phyloP scores from a whole-genome alignment of 1,140 invertebrate species.

The Drosophila pachea region DNA sequence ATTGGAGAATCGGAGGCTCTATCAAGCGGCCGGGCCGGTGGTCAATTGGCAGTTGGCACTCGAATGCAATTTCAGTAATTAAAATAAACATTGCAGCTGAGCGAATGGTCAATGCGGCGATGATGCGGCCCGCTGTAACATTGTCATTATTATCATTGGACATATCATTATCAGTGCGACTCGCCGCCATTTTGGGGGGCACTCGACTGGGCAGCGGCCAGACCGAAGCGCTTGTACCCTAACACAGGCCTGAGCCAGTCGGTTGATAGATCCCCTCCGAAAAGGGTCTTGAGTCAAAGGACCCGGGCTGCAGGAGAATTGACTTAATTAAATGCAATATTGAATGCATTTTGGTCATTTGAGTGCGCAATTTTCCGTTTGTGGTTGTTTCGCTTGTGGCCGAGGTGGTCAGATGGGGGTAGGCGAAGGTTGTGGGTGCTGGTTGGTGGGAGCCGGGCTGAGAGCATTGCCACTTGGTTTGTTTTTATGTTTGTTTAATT shows the following conservation, averaged over 20 bases:
- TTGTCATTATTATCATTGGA: conserved; percentile 62
- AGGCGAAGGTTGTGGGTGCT: too few relatives aligned
- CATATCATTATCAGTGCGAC: conserved; percentile 59
- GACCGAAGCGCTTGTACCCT: conserved; percentile 12
- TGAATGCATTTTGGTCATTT: conserved; percentile 67
- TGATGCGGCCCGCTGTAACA: conserved; percentile 42
- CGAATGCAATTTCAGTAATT: conserved; percentile 78
- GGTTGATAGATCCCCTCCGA: not conserved
- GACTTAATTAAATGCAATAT: conserved; percentile 77
- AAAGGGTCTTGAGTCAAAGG: not conserved
- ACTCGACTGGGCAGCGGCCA: conserved; percentile 25
- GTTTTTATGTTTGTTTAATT: conserved; percentile 77
- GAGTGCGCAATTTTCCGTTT: conserved; percentile 66
- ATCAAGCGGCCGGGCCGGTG: conserved; percentile 6
- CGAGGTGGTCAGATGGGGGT: too few relatives aligned
- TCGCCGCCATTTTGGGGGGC: not conserved
- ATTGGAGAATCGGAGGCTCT: conserved; percentile 6
- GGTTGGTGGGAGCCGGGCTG: not conserved
- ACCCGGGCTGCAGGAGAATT: conserved; percentile 40
- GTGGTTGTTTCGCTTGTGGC: conserved; percentile 32
- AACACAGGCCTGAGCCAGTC: not conserved
- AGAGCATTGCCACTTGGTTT: conserved; percentile 54
- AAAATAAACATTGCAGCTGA: conserved; percentile 70
- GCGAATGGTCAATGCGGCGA: conserved; percentile 28
- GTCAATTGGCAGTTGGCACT: conserved; percentile 67